A percentile compares a stretch with the other conserved stretches of the same genome.
These are phyloP conservation scores for Asarcornis scutulata DNA, from an alignment of 2,113 vertebrate species.

Conservation along the genomic window DNA sequence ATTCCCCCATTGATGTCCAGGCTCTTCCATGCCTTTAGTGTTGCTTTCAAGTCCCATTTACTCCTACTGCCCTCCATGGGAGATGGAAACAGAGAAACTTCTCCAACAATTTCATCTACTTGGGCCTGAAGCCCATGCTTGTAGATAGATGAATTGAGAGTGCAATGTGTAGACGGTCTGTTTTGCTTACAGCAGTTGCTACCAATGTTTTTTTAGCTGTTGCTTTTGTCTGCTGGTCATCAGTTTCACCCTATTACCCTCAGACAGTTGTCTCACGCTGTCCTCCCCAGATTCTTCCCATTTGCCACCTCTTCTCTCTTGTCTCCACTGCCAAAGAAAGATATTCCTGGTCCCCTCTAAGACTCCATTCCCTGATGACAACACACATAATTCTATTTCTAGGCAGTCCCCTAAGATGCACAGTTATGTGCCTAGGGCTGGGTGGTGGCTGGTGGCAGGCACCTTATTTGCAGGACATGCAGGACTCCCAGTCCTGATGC, in stretches of 20 bases:
- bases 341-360: background rate
- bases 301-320: background rate
- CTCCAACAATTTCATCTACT: background rate
- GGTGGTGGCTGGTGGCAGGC: background rate
- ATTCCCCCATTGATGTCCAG: background rate
- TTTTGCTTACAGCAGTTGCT: background rate
- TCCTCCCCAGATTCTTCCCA: background rate
- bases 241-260: background rate
- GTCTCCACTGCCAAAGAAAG: background rate
- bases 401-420: background rate
- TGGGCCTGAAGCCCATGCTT: background rate
- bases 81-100: background rate
- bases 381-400: background rate
- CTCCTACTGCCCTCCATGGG: background rate
- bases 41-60: background rate
- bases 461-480: rapidly evolving
- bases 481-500: rapidly evolving
- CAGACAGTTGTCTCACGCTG: background rate
- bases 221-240: background rate
- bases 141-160: background rate
- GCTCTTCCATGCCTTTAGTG: background rate
- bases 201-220: background rate
- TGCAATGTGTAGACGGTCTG: background rate
- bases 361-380: background rate
- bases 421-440: background rate